phyloP scores from a whole-genome alignment of 2,888 invertebrate species.

The Hydropsyche betteni region DNA sequence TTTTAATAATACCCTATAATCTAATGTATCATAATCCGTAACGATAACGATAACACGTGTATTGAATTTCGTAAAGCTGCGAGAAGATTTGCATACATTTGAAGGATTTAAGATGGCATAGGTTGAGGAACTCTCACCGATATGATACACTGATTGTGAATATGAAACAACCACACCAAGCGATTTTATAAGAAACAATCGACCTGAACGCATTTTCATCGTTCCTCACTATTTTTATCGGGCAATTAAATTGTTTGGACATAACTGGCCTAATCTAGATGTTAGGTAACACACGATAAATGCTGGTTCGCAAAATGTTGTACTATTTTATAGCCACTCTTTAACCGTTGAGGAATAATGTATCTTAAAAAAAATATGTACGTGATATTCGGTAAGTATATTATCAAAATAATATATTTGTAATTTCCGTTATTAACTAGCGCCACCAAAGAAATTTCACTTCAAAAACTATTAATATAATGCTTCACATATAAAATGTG shows the following conservation, averaged over 20 bases:
- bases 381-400: background rate
- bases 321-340: background rate
- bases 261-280: background rate
- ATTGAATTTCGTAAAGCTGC: constrained; percentile 2
- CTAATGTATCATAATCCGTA: no score
- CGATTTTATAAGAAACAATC: background rate
- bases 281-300: background rate
- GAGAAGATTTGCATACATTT: constrained; percentile 21
- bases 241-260: background rate
- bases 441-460: no score
- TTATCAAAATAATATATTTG: no score
- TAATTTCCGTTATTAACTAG: no score
- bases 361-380: no score
- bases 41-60: constrained; percentile 7
- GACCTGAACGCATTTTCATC: background rate
- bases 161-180: background rate
- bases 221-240: background rate
- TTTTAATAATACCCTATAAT: no score
- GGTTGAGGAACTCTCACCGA: background rate
- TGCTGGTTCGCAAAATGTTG: background rate
- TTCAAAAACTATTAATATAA: no score
- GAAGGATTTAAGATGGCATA: constrained; percentile 5
- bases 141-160: background rate
- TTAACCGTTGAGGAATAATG: background rate
- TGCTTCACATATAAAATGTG: no score